phyloP scores from a whole-genome alignment of 2,888 invertebrate species.

The Diploptera punctata region DNA sequence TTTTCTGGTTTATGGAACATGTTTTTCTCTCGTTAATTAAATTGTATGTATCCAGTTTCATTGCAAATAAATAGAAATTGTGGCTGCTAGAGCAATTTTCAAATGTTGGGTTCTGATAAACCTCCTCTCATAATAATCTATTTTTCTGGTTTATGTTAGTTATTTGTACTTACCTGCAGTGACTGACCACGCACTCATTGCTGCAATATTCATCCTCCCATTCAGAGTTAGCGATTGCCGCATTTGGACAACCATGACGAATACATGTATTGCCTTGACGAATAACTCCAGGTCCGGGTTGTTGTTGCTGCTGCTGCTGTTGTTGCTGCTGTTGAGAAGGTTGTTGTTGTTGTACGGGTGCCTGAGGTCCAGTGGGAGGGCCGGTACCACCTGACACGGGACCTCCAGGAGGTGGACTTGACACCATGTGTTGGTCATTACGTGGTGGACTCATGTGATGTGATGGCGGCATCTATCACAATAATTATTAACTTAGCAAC shows the following conservation, averaged over 20 bases:
- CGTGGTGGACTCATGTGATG: conserved; percentile 55
- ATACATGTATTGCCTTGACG: conserved; percentile 70
- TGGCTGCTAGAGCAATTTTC: too few relatives aligned
- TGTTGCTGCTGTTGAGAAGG: conserved; percentile 50
- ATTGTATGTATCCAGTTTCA: too few relatives aligned
- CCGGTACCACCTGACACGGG: conserved; percentile 17
- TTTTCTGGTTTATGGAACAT: too few relatives aligned
- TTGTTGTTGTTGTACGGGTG: conserved; percentile 55
- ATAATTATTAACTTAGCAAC: too few relatives aligned
- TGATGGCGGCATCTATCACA: conserved; percentile 51
- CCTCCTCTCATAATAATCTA: too few relatives aligned
- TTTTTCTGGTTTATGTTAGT: too few relatives aligned
- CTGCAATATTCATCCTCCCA: conserved; percentile 98
- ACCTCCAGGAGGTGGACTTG: conserved; percentile 54
- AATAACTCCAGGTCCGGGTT: conserved; percentile 51
- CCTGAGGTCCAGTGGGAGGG: conserved; percentile 51
- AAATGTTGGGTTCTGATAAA: too few relatives aligned
- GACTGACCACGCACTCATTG: conserved; percentile 95
- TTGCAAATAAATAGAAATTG: too few relatives aligned
- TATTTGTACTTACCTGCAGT: conserved; percentile 86
- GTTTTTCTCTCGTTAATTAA: too few relatives aligned
- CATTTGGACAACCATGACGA: conserved; percentile 89
- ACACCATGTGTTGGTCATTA: conserved; percentile 53
- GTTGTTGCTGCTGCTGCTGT: conserved; percentile 45
- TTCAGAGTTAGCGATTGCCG: conserved; percentile 88